Conservation (phyloP, 2,113 vertebrate species). For the Oryzias woworae region DNA sequence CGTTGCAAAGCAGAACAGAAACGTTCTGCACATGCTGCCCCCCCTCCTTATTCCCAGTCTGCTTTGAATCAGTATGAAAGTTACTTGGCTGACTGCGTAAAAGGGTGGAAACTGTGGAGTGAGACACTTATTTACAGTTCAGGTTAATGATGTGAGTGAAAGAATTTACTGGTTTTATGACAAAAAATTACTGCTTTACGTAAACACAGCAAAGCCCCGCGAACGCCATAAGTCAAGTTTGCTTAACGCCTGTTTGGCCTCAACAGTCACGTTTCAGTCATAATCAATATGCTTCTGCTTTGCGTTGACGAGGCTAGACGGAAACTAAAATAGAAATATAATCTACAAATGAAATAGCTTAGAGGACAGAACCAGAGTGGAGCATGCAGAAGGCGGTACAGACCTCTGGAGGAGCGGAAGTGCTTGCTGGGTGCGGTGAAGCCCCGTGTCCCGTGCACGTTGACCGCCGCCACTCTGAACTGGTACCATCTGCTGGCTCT, state of each 20-base stretch:
- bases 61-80: conserved; percentile 30
- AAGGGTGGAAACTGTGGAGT: conserved; percentile 24
- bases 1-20: conserved; percentile 40
- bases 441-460: conserved; percentile 92
- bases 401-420: conserved; percentile 93
- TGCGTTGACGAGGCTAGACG: background rate
- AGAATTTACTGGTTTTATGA: conserved; percentile 10
- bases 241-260: conserved; percentile 11
- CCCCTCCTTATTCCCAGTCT: conserved; percentile 31
- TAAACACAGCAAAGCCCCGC: conserved; percentile 3
- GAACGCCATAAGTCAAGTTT: conserved; percentile 4
- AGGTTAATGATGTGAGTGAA: conserved; percentile 15
- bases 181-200: conserved; percentile 11
- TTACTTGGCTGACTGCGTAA: conserved; percentile 27
- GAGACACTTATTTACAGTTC: conserved; percentile 22
- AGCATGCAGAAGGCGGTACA: conserved; percentile 10
- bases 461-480: conserved; percentile 94
- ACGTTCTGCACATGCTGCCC: conserved; percentile 18
- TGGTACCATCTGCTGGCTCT: conserved; percentile 95
- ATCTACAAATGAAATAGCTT: too few relatives aligned
- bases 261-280: conserved; percentile 4
- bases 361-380: too few relatives aligned
- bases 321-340: too few relatives aligned
- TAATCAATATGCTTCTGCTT: conserved; percentile 3
- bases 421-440: conserved; percentile 97